Percentiles rank a stretch among this genome's conserved stretches.
phyloP scores from a whole-genome alignment of 2,888 invertebrate genomes.

The Spisula solida region DNA sequence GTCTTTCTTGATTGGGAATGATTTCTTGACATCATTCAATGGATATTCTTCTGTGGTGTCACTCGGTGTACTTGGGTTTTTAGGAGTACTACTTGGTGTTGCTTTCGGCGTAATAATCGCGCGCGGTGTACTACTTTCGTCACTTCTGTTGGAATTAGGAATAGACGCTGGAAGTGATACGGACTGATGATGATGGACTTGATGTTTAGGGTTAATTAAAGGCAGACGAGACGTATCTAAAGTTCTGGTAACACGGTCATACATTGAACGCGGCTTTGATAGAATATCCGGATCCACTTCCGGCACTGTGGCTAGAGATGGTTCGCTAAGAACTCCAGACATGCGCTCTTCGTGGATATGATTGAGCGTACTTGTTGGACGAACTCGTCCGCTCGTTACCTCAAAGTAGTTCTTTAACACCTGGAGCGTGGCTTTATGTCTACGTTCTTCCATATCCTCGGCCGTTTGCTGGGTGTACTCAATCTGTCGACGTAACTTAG shows the following conservation, averaged over 20 bases:
- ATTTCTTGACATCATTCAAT: slow-evolving; percentile 50
- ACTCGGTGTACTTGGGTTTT: slow-evolving; percentile 49
- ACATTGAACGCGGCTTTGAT: slow-evolving; percentile 68
- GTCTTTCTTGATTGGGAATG: slow-evolving; percentile 46
- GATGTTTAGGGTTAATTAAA: slow-evolving; percentile 56
- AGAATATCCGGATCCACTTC: slow-evolving; percentile 70
- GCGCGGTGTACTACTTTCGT: slow-evolving; percentile 61
- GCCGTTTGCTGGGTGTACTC: slow-evolving; percentile 68
- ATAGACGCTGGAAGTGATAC: slow-evolving; percentile 63
- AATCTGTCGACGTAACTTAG: slow-evolving; percentile 64
- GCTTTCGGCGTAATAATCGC: slow-evolving; percentile 42
- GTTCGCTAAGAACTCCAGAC: slow-evolving; percentile 69
- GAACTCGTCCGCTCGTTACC: slow-evolving; percentile 67
- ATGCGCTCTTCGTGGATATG: slow-evolving; percentile 66
- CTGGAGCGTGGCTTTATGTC: slow-evolving; percentile 67
- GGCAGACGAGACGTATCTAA: slow-evolving; percentile 65
- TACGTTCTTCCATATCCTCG: slow-evolving; percentile 66
- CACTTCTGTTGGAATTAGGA: slow-evolving; percentile 59
- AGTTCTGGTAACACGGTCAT: slow-evolving; percentile 64
- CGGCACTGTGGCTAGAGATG: slow-evolving; percentile 67
- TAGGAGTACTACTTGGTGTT: slow-evolving; percentile 65
- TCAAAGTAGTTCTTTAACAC: slow-evolving; percentile 70
- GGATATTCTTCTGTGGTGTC: slow-evolving; percentile 51
- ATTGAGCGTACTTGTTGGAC: slow-evolving; percentile 46
- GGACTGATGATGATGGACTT: slow-evolving; percentile 52